Evolutionary conservation across 2,797 vertebrate species (phyloP).

Genomic region (Anguilla pacifica): DNA sequence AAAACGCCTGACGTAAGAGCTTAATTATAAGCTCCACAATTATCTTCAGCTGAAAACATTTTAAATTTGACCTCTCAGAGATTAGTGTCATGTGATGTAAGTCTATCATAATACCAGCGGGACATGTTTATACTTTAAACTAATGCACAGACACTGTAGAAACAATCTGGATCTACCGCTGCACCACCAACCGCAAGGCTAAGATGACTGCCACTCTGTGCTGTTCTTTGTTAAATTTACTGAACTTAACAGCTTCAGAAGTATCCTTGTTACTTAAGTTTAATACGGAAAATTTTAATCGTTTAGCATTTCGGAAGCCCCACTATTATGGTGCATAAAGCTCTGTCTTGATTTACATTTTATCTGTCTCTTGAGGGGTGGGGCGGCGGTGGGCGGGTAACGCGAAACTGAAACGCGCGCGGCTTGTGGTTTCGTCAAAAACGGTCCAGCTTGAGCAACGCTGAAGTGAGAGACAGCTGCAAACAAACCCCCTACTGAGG

Average conservation of each 20-base stretch:
- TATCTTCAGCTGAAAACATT: constrained; percentile 24
- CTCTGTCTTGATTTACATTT: background rate
- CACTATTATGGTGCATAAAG: background rate
- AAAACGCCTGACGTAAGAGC: constrained; percentile 6
- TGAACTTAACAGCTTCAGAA: background rate
- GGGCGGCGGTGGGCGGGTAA: background rate
- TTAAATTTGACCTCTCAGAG: constrained; percentile 19
- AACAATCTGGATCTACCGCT: background rate
- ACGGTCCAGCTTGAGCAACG: background rate
- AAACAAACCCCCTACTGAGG: background rate
- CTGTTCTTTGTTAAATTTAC: background rate
- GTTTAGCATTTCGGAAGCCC: background rate
- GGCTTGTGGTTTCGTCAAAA: background rate
- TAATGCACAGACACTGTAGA: background rate
- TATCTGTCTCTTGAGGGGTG: background rate
- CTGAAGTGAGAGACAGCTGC: background rate
- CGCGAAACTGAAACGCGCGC: background rate
- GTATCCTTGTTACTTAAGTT: background rate
- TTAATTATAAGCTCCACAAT: constrained; percentile 13
- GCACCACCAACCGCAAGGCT: background rate
- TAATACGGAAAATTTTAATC: background rate
- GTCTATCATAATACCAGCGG: constrained; percentile 1
- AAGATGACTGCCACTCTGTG: background rate
- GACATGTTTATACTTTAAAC: background rate
- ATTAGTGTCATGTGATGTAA: constrained; percentile 13